Base-by-base conservation (phyloP, 2,888 invertebrate genomes). In the Octonoba sinensis region DNA sequence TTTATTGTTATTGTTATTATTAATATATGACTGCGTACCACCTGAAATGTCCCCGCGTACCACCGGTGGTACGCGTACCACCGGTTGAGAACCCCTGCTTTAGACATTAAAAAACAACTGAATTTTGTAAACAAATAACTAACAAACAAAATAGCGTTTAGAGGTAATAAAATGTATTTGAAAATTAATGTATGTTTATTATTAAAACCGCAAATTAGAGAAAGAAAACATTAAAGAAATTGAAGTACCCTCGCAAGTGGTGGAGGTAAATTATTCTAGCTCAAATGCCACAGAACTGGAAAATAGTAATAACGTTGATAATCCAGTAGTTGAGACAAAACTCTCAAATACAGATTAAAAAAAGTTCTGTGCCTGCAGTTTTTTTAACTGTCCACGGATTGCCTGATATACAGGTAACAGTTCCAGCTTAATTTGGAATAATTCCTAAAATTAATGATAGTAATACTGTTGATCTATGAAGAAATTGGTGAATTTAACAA, bases 381-480 rank as follows among this genome's bases (percentile, higher is more conserved):
- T 94, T 92, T 89, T 92, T 98, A 16, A 91, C 93, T 84, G 93
- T 98, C 0, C 89, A 93, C 86, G 92, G 98, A 74, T 91, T 91
- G 60, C 90, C 92, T 71, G 93, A 93, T 86, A 92, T 98, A 64
- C 95, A 97, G 89, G 88, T 88, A 84, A 36, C 11, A 36, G 1
- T 36, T 36, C 1, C 6, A 11, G 36, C 8, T 36, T 36, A 36
- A 36, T 36, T 36, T 36, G 36, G 6, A 56, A 47, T 66, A 24
- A 12, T 6, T 27, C 54, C 13, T 62, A 27, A 16, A 59, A 1
- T 1, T 0, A 22, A 3, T 20, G 13, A 8, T 3, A 20, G 0
- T 20, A 11, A 20, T 59, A 1, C 22, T 59, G 20, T n/a, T 59
- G 54, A 54, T 1, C 18, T 36, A 8, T 36, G 11, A 36, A 8